Evolutionary conservation across 2,113 vertebrate species (phyloP).

Genomic region (Scartelaos histophorus): DNA sequence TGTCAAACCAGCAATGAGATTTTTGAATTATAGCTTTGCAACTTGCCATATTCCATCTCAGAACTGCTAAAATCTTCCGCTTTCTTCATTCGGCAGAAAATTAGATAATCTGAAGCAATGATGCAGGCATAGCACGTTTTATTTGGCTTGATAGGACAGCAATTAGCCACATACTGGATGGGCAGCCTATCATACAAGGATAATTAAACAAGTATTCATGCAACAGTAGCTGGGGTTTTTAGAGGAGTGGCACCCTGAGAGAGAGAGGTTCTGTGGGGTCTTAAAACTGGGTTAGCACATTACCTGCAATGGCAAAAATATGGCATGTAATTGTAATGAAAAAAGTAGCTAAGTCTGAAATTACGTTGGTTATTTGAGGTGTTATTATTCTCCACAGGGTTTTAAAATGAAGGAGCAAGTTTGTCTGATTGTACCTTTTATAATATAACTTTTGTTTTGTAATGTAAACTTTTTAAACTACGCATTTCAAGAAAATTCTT

Average conservation of each 20-base stretch:
- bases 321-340: too few species aligned
- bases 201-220: conserved; percentile 73
- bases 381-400: too few species aligned
- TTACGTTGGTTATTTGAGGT: background rate
- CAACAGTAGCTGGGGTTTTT: conserved; percentile 64
- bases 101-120: conserved; percentile 66
- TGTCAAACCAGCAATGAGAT: conserved; percentile 40
- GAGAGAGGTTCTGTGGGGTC: conserved; percentile 1
- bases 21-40: conserved; percentile 25
- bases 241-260: conserved; percentile 32
- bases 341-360: background rate
- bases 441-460: too few species aligned
- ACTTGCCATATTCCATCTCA: conserved; percentile 8
- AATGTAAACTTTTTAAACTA: too few species aligned
- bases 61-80: conserved; percentile 21
- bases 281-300: background rate
- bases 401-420: too few species aligned
- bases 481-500: too few species aligned
- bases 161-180: conserved; percentile 76
- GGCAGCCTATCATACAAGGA: conserved; percentile 70
- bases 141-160: conserved; percentile 71
- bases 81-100: conserved; percentile 61
- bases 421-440: too few species aligned
- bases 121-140: conserved; percentile 69
- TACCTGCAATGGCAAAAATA: background rate